Base-by-base conservation (phyloP, 1,140 invertebrate species). In the Pogonognathellus flavescens region DNA sequence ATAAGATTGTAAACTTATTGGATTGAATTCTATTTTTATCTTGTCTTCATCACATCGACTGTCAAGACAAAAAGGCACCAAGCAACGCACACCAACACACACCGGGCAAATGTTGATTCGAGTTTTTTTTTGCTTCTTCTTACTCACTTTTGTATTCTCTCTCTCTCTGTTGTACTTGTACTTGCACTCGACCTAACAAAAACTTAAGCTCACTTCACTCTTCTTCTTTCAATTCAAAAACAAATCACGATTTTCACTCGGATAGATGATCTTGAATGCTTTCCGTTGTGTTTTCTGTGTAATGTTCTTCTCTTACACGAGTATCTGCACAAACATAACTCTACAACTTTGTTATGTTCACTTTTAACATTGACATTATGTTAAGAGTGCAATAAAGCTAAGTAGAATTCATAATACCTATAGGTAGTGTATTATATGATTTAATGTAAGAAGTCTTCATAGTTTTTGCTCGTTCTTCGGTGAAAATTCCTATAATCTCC, bases 1-100 rank as follows among this genome's bases (percentile, higher is more conserved):
- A 57, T 2, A 31, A 76, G 70, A 76, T 76, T 76, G 70, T 76
- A 57, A 9, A 49, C 31, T 66, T 76, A 76, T 76, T 76, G 70
- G 22, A 76, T 31, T 76, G 70, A 76, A 76, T 31, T 76, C 70
- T 76, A 76, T 76, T 76, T 76, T 49, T 76, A 76, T 49, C 70
- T 49, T 20, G n/a, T 76, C 49, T 50, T 76, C 70, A 20, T 62
- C 70, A 76, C 70, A 18, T 76, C 70, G 70, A 76, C 70, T 76
- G 70, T 76, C 70, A 76, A 50, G 70, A 76, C 16, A n/a, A 18
- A 66, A 66, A 18, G 62, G 62, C 62, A 50, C 70, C 70, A 18
- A 18, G 13, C 41, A 25, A 76, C 49, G 14, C 14, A 14, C 25
- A 50, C 41, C 16, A 76, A 76, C 25, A 31, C 41, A 50, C 70